Percentiles rank a stretch among this genome's conserved stretches.
Conservation (phyloP, 2,113 vertebrate genomes). For the Aspidoscelis tigris region DNA sequence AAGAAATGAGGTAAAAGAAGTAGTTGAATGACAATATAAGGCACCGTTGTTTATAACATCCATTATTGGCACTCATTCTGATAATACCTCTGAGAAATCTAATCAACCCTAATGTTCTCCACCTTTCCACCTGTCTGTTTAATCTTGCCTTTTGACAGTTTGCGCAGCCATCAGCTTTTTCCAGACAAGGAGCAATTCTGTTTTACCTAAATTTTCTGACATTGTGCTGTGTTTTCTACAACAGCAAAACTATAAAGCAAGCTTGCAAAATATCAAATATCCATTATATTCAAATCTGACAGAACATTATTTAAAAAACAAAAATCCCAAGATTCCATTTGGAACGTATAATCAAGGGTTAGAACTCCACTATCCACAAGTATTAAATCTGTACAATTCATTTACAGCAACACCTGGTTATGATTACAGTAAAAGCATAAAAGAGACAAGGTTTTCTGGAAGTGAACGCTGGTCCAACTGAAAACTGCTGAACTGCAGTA, state of each 20-base stretch:
- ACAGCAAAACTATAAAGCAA: conserved; percentile 32
- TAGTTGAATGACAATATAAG: conserved; percentile 72
- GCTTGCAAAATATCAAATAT: conserved; percentile 45
- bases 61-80: conserved; percentile 74
- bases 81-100: conserved; percentile 58
- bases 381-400: conserved; percentile 41
- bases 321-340: conserved; percentile 32
- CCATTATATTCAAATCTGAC: conserved; percentile 45
- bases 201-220: conserved; percentile 55
- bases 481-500: conserved; percentile 55
- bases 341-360: conserved; percentile 29
- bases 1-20: conserved; percentile 77
- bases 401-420: conserved; percentile 44
- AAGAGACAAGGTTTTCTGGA: conserved; percentile 44
- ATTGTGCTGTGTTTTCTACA: conserved; percentile 50
- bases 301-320: conserved; percentile 41
- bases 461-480: conserved; percentile 71
- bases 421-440: conserved; percentile 29
- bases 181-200: conserved; percentile 43
- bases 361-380: conserved; percentile 55
- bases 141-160: conserved; percentile 55
- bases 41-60: conserved; percentile 79
- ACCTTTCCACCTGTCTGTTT: conserved; percentile 50
- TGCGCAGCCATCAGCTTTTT: conserved; percentile 57
- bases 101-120: conserved; percentile 41